Percentiles rank a stretch among this genome's conserved stretches.
These are phyloP conservation scores for Trididemnum clinides DNA, from an alignment of 23 tunicate species.

Conservation along the genomic window DNA sequence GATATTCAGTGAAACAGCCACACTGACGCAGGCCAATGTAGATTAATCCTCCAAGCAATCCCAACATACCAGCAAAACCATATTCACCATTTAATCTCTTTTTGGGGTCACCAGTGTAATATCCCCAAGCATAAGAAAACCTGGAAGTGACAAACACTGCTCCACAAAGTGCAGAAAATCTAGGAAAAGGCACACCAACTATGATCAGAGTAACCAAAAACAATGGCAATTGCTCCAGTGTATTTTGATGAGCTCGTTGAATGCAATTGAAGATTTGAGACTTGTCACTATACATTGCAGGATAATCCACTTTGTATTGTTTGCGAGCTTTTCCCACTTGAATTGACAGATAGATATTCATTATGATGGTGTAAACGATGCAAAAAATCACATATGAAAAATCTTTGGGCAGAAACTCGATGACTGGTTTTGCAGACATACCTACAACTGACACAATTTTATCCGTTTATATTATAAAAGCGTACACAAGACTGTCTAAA, in stretches of 20 bases:
- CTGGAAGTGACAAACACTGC: slow-evolving; percentile 78
- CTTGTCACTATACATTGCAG: slow-evolving; percentile 86
- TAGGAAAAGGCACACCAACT: slow-evolving; percentile 64
- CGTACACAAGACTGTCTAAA: not conserved
- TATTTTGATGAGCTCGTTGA: slow-evolving; percentile 97
- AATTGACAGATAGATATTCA: slow-evolving; percentile 60
- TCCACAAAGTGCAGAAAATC: slow-evolving; percentile 78
- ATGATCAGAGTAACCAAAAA: slow-evolving; percentile 43
- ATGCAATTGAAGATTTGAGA: slow-evolving; percentile 78
- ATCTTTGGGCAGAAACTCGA: slow-evolving; percentile 67
- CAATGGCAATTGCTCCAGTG: slow-evolving; percentile 73
- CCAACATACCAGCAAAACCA: slow-evolving; percentile 69
- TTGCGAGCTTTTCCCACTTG: slow-evolving; percentile 91
- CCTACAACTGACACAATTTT: not conserved
- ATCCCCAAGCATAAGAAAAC: slow-evolving; percentile 96
- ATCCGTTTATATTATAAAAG: not conserved
- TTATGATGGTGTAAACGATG: slow-evolving; percentile 66
- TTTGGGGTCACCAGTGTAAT: slow-evolving; percentile 98
- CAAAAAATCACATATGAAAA: slow-evolving; percentile 73
- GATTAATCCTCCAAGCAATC: slow-evolving; percentile 53
- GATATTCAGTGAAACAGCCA: slow-evolving; percentile 54
- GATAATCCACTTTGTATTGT: slow-evolving; percentile 71
- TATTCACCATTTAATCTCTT: slow-evolving; percentile 86
- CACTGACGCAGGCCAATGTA: slow-evolving; percentile 60
- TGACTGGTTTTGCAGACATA: not conserved